These are phyloP conservation scores for Adoxophyes honmai DNA, from an alignment of 1,140 invertebrate genomes.

Conservation along the genomic window DNA sequence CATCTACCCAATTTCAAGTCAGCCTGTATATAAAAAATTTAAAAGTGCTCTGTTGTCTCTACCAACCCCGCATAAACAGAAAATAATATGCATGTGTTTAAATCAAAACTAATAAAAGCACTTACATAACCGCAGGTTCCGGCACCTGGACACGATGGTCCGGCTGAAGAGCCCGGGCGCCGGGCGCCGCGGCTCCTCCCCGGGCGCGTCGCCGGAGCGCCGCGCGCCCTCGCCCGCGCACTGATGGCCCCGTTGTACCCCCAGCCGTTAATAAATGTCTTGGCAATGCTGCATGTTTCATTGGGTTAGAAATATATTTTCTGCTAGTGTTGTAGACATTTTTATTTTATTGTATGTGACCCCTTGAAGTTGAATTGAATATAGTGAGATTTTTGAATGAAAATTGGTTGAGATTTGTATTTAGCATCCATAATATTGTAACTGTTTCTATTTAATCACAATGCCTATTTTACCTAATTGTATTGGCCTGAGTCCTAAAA, in stretches of 20 bases:
- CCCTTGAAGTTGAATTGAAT: neutral
- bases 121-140: slow-evolving; percentile 85
- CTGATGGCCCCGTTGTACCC: slow-evolving; percentile 27
- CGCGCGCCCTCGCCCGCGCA: slow-evolving; percentile 57
- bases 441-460: too few species aligned
- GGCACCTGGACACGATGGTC: slow-evolving; percentile 88
- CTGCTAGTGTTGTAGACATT: slow-evolving; percentile 16
- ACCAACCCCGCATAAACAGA: too few species aligned
- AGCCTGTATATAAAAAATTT: too few species aligned
- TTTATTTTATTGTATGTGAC: neutral
- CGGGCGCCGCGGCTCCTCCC: slow-evolving; percentile 78
- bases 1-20: too few species aligned
- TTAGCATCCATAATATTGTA: too few species aligned
- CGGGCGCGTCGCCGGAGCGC: slow-evolving; percentile 78
- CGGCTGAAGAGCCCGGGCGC: slow-evolving; percentile 79
- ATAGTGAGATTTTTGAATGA: too few species aligned
- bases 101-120: too few species aligned
- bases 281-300: slow-evolving; percentile 12
- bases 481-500: too few species aligned
- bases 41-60: too few species aligned
- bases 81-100: too few species aligned
- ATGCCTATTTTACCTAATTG: too few species aligned
- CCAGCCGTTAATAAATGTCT: slow-evolving; percentile 17
- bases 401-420: too few species aligned
- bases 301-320: slow-evolving; percentile 16